Evolutionary conservation across 1,140 invertebrate genomes (phyloP).

Genomic region (Drosophila busckii): DNA sequence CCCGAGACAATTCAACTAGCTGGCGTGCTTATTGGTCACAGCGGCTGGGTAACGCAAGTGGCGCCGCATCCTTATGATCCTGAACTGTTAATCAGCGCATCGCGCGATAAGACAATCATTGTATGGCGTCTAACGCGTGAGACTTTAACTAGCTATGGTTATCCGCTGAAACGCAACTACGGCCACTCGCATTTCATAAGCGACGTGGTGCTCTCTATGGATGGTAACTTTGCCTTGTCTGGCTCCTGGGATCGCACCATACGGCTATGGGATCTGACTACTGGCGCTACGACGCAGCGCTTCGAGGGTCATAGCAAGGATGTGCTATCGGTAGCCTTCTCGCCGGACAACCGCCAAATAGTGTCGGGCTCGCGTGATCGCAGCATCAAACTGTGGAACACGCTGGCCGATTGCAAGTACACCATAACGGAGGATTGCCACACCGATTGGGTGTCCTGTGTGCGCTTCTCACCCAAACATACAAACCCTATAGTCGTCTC

Average conservation of each 20-base stretch:
- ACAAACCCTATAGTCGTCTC: constrained; percentile 98
- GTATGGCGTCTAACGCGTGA: constrained; percentile 97
- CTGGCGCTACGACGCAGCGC: constrained; percentile 91
- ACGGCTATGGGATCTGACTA: constrained; percentile 97
- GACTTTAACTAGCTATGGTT: constrained; percentile 94
- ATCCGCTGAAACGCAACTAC: constrained; percentile 95
- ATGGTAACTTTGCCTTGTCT: constrained; percentile 98
- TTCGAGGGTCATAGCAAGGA: constrained; percentile 99
- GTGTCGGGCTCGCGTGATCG: constrained; percentile 98
- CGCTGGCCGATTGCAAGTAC: constrained; percentile 99
- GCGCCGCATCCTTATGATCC: constrained; percentile 98
- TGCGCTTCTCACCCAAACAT: constrained; percentile 98
- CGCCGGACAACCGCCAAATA: constrained; percentile 99
- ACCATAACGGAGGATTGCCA: constrained; percentile 99
- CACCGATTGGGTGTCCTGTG: constrained; percentile 98
- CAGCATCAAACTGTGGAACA: constrained; percentile 99
- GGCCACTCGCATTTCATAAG: constrained; percentile 99
- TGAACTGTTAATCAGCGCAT: constrained; percentile 97
- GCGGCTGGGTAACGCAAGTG: constrained; percentile 99
- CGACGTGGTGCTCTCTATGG: constrained; percentile 98
- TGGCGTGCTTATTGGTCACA: constrained; percentile 95
- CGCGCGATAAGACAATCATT: constrained; percentile 97
- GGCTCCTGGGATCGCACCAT: constrained; percentile 99
- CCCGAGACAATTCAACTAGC: constrained; percentile 92
- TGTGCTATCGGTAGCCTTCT: constrained; percentile 99